These are phyloP conservation scores for Pristionchus exspectatus DNA, from an alignment of 2,888 invertebrate genomes.

Conservation along the genomic window DNA sequence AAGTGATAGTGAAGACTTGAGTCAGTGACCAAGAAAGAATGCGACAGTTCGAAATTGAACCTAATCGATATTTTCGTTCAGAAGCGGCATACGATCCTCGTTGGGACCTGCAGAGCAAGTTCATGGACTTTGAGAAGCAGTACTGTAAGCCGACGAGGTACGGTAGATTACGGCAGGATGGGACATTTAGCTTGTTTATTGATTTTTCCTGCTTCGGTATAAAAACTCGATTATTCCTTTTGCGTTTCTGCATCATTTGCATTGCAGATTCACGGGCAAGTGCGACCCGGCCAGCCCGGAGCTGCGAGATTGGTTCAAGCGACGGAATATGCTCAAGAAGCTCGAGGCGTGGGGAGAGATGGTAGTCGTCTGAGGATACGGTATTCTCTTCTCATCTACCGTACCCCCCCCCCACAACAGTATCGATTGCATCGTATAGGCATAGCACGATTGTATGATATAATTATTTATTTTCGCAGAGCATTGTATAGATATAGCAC, in stretches of 20 bases:
- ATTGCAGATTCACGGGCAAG: slow-evolving; percentile 71
- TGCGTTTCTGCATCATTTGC: background rate
- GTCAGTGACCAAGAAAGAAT: too few relatives aligned
- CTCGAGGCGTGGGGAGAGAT: slow-evolving; percentile 73
- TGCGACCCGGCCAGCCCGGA: slow-evolving; percentile 74
- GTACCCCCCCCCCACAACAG: background rate
- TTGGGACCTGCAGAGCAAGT: slow-evolving; percentile 74
- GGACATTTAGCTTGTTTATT: background rate
- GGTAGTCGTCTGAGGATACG: slow-evolving; percentile 67
- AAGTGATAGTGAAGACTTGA: background rate
- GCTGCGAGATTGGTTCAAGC: slow-evolving; percentile 73
- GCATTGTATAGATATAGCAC: background rate
- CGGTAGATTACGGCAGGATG: background rate
- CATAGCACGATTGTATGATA: slow-evolving; percentile 4
- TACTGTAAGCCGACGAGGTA: slow-evolving; percentile 75
- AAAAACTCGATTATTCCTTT: background rate
- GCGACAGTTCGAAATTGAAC: too few relatives aligned
- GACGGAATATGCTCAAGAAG: slow-evolving; percentile 68
- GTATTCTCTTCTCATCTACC: background rate
- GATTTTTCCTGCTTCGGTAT: background rate
- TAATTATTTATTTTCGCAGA: background rate
- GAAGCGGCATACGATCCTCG: slow-evolving; percentile 63
- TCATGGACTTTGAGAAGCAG: slow-evolving; percentile 72
- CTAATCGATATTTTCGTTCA: slow-evolving; percentile 19
- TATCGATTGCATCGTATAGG: background rate